Evolutionary conservation across 2,888 invertebrate species (phyloP), one percentile per base, ranked within the genome.

Genomic region (Conistra vaccinii): DNA sequence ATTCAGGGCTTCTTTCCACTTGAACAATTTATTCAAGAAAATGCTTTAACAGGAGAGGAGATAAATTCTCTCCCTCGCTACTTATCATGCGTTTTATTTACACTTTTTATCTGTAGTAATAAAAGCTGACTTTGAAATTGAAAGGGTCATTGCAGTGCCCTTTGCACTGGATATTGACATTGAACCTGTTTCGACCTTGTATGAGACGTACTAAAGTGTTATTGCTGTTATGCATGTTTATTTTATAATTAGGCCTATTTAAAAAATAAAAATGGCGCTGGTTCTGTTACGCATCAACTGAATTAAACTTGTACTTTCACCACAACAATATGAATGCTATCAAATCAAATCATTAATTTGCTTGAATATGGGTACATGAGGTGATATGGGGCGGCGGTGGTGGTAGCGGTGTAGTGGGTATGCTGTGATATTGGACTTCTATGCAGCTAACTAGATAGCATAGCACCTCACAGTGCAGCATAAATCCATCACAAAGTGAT

Each of bases 101-200:
- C 20, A 29, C 45, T 17, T 60, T 76, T 72, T 83, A 71, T 85
- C 69, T 48, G 57, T 26, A 9, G 55, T 42, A 71, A 71, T 76
- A 73, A 74, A 80, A 51, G 62, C 10, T 71, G 71, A 74, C 71
- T 63, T 79, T 82, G 76, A 78, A 69, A 74, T 55, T 51, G 69
- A 68, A 73, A 80, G 71, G 75, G 70, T 82, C 69, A 80, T 53
- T 76, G 71, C 57, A 70, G 32, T 51, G 65, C 75, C 71, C 58
- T 80, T 63, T 76, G 74, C 69, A 48, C 69, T 51, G n/a, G 48
- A 55, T 75, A 78, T 68, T 84, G 79, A 80, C 82, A 83, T 81
- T 84, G 80, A 84, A 76, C 70, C 68, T 69, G 23, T 53, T 62
- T 32, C 10, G 45, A 53, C 84, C 84, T 77, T 77, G 73, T 32